Evolutionary conservation across 2,113 vertebrate species (phyloP), one percentile per base, ranked within the genome.

Genomic region (Myocastor coypus): DNA sequence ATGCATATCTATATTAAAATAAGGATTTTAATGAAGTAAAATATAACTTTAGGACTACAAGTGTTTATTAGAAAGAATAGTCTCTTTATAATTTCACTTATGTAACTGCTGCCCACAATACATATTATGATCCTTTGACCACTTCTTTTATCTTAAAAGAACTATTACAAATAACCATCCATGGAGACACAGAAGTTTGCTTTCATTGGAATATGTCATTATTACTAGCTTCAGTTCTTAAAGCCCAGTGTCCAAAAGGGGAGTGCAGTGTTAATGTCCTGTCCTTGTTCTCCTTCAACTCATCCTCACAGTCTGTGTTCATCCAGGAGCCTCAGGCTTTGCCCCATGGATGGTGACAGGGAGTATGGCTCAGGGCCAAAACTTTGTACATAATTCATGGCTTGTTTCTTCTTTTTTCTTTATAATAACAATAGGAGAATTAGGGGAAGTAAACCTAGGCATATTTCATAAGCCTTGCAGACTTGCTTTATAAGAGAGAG

Each of bases 1-100:
- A 68, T 69, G 37, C 3, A 64, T 7, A 80, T 59, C 6, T n/a
- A n/a, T n/a, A n/a, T 3, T 83, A 37, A 61, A 95, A 57, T 17
- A 82, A 88, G 26, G 9, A 50, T 75, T 12, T 92, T 88, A 83
- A 50, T 73, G 24, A 50, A 91, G 66, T 81, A 19, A 83, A 92
- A 78, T 69, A 30, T 64, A 91, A 52, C 17, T 46, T 83, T 28
- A 64, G 37, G 34, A 11, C 16, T 73, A 10, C 42, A 28, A 46
- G 8, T 61, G 66, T 6, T 28, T 40, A 2, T 46, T 63, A 59
- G 28, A 52, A 73, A 86, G 63, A 73, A 87, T 46, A 64, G 4
- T 3, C 10, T 5, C 66, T 64, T 30, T 5, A 37, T 85, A 3
- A 2, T n/a, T 0, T 66, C 55, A 59, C 10, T 24, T 73, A 3